Percentiles rank a stretch among this genome's conserved stretches.
Conservation (phyloP, 64 coral and sea anemone genomes). For the Hydrozoanthus tunicans region DNA sequence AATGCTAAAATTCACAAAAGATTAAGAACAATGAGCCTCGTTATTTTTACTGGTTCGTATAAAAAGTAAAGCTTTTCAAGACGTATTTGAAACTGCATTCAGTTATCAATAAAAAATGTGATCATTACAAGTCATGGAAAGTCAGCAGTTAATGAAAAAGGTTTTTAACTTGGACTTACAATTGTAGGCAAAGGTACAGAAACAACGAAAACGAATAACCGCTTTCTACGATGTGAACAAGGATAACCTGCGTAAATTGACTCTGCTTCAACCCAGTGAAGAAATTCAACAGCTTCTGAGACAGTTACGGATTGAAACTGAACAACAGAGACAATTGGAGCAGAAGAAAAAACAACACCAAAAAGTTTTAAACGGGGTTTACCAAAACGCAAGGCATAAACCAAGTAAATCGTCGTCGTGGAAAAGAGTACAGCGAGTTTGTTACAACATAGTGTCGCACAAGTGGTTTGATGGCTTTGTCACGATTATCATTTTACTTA, state of each 20-base stretch:
- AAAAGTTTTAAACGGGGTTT: background rate
- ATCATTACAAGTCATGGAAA: too few relatives aligned
- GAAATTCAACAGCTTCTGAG: background rate
- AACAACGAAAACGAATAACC: constrained; percentile 12
- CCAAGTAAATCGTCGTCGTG: background rate
- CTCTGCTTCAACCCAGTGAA: constrained; percentile 20
- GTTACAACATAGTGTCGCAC: constrained; percentile 2
- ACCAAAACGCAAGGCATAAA: background rate
- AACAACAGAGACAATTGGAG: background rate
- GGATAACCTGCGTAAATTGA: background rate
- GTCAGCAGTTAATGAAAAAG: too few relatives aligned
- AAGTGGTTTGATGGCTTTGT: constrained; percentile 67
- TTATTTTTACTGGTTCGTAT: too few relatives aligned
- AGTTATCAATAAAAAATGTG: too few relatives aligned
- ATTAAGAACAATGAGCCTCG: too few relatives aligned
- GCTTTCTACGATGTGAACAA: constrained; percentile 28
- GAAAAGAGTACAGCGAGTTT: background rate
- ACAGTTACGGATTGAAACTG: background rate
- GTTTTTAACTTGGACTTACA: background rate
- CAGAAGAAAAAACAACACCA: constrained; percentile 23
- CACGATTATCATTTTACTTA: constrained; percentile 73
- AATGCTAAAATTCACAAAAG: too few relatives aligned
- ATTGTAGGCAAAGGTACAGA: constrained; percentile 14
- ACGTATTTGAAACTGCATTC: too few relatives aligned
- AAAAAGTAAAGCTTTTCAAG: too few relatives aligned